Base-by-base conservation (phyloP, 1,140 invertebrate genomes). In the Harpegnathos saltator region DNA sequence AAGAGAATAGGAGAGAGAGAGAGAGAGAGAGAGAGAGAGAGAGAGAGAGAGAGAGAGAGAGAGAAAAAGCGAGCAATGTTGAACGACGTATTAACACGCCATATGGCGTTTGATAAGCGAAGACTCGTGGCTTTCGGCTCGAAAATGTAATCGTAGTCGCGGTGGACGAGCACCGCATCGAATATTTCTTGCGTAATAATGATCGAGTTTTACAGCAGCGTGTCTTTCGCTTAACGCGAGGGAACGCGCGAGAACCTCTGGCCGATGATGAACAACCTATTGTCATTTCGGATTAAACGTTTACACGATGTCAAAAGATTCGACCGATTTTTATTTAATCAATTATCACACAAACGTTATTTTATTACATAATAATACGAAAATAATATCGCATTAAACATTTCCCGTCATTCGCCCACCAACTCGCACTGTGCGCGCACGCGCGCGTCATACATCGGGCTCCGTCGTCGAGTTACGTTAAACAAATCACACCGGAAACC, bases 71-170 rank as follows among this genome's bases (percentile, higher is more conserved):
- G 73, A 24, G 62, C 61, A 38, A 78, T 68, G 77, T 68, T 29
- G 68, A 26, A 83, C 77, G 77, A 84, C 75, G 56, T 65, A 74
- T 69, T 63, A 61, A 59, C 69, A 22, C 59, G 62, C 84, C 80
- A 89, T 88, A 89, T 88, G 80, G 82, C 71, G 26, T 68, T 68
- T 85, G 59, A 58, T 71, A 50, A 66, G 26, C 65, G 71, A 78
- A 9, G 69, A 48, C 74, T 77, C 80, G 65, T 65, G 74, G 24
- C 38, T 62, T 56, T 62, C 62, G 74, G 81, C 62, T 84, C 52
- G 63, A 65, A 56, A 17, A 61, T 24, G 19, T 59, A 66, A 29
- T 12, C 56, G 19, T 9, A 33, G 1, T 7, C 2, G 33, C 33
- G 33, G 7, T 19, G 26, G n/a, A 52, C n/a, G 29, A 62, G 17